Evolutionary conservation across 2,888 invertebrate genomes (phyloP).

Genomic region (Rhyacophila evoluta): DNA sequence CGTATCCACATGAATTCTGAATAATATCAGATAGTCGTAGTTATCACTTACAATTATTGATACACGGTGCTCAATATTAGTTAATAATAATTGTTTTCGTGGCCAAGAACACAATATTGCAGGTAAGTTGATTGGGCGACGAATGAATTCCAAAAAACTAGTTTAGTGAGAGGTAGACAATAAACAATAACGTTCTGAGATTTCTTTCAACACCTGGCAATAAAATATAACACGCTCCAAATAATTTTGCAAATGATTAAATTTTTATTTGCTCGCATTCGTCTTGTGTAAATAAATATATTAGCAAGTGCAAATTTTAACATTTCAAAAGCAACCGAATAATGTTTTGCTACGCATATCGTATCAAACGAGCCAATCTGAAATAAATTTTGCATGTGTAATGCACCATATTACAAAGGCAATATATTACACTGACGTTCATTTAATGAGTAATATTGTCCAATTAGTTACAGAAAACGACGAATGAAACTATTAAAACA

Average conservation of each 20-base stretch:
- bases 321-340: background rate
- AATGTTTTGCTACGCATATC: background rate
- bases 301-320: background rate
- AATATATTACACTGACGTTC: background rate
- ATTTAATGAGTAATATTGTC: background rate
- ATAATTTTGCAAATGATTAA: background rate
- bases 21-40: too few relatives aligned
- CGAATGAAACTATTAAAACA: too few relatives aligned
- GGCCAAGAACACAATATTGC: background rate
- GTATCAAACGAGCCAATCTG: background rate
- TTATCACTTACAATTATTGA: too few relatives aligned
- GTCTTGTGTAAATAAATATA: background rate
- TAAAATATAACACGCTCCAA: conserved; percentile 14
- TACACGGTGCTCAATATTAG: too few relatives aligned
- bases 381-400: background rate
- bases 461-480: background rate
- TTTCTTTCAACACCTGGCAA: background rate
- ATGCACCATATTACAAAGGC: background rate
- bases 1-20: too few relatives aligned
- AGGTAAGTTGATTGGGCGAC: background rate
- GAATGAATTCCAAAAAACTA: background rate
- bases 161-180: conserved; percentile 1
- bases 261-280: background rate
- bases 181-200: background rate
- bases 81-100: too few relatives aligned